Evolutionary conservation across 2,113 vertebrate genomes (phyloP).

Genomic region (Harpagus bidentatus): DNA sequence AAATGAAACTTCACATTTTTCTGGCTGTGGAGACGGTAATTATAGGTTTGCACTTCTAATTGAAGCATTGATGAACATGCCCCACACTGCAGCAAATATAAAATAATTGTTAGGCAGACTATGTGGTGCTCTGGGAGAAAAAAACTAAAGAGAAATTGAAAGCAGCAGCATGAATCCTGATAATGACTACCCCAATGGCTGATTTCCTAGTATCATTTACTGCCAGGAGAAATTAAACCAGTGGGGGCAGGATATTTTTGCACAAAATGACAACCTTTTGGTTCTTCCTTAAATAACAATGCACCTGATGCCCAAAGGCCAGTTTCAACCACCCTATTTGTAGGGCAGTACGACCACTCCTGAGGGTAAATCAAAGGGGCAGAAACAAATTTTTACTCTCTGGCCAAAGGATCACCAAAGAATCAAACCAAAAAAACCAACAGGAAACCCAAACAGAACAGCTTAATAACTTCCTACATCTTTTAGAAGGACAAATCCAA

Average conservation of each 20-base stretch:
- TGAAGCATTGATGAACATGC: slow-evolving; percentile 34
- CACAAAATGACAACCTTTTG: neutral
- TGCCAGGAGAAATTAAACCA: neutral
- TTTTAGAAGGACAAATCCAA: neutral
- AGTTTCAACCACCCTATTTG: neutral
- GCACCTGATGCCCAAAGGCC: neutral
- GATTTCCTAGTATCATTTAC: slow-evolving; percentile 6
- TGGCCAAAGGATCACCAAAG: neutral
- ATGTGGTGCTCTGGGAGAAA: neutral
- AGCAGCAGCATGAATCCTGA: neutral
- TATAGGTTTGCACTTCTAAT: slow-evolving; percentile 44
- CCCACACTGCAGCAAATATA: slow-evolving; percentile 24
- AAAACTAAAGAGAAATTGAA: neutral
- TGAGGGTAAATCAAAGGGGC: neutral
- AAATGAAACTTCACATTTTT: slow-evolving; percentile 46
- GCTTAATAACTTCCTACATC: neutral
- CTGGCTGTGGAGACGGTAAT: slow-evolving; percentile 18
- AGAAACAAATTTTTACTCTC: neutral
- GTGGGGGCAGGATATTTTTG: neutral
- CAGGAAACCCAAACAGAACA: neutral
- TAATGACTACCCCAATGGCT: neutral
- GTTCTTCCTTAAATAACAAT: neutral
- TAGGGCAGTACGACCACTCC: neutral
- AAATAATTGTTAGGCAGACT: slow-evolving; percentile 27
- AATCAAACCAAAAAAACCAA: neutral